These are phyloP conservation scores for Poicephalus meyeri DNA, from an alignment of 2,113 vertebrate genomes.

Conservation along the genomic window DNA sequence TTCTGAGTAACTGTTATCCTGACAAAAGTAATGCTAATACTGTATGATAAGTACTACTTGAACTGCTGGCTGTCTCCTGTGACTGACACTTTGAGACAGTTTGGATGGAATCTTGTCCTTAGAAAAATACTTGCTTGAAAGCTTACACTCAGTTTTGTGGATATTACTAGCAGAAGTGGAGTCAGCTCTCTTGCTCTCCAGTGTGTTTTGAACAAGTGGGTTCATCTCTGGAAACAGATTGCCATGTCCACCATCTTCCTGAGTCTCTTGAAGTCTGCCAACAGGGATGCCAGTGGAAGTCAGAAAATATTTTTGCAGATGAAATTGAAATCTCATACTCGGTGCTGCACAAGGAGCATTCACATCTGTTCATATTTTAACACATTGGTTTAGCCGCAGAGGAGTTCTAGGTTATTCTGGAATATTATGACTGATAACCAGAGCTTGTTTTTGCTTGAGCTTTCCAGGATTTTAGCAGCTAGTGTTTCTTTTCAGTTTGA, in stretches of 20 bases:
- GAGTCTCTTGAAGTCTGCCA: not conserved
- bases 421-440: constrained; percentile 37
- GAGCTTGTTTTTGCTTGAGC: constrained; percentile 38
- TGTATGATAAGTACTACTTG: not conserved
- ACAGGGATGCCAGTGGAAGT: not conserved
- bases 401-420: constrained; percentile 20
- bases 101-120: not conserved
- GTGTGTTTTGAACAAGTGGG: not conserved
- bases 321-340: not conserved
- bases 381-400: not conserved
- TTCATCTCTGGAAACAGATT: not conserved
- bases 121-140: not conserved
- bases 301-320: not conserved
- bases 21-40: not conserved
- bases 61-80: not conserved
- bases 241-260: not conserved
- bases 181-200: not conserved
- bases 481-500: constrained; percentile 47
- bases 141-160: not conserved
- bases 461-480: constrained; percentile 64
- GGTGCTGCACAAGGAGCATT: rapidly evolving
- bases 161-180: not conserved
- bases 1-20: not conserved
- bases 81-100: not conserved
- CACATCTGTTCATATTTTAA: constrained; percentile 36